phyloP scores from a whole-genome alignment of 2,888 invertebrate genomes.

The Phengaris arion region DNA sequence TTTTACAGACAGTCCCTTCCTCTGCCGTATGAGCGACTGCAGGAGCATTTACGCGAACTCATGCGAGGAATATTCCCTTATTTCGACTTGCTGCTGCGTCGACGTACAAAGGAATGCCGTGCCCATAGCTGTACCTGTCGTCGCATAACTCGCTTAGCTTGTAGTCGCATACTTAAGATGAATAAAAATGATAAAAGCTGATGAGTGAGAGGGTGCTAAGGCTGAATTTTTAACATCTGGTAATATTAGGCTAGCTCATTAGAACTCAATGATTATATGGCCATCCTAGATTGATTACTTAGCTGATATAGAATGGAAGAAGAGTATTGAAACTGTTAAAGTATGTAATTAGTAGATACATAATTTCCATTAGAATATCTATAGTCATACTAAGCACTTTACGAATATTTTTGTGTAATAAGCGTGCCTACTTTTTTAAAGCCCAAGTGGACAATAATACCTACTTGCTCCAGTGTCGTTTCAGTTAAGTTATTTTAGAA shows the following conservation, averaged over 20 bases:
- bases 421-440: not conserved
- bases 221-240: too few species aligned
- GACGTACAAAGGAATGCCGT: slow-evolving; percentile 67
- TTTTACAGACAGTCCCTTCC: slow-evolving; percentile 70
- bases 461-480: not conserved
- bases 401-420: too few species aligned
- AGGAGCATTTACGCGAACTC: slow-evolving; percentile 86
- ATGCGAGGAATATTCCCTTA: slow-evolving; percentile 85
- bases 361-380: too few species aligned
- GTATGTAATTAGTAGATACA: too few species aligned
- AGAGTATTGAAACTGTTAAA: too few species aligned
- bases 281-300: too few species aligned
- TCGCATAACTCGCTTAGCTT: slow-evolving; percentile 32
- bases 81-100: slow-evolving; percentile 86
- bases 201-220: too few species aligned
- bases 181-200: too few species aligned
- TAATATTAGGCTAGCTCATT: too few species aligned
- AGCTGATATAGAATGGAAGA: too few species aligned
- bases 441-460: not conserved
- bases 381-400: too few species aligned
- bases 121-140: slow-evolving; percentile 43
- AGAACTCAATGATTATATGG: too few species aligned
- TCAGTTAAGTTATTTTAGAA: not conserved
- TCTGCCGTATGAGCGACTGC: slow-evolving; percentile 84
- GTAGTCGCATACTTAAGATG: slow-evolving; percentile 7